Base-by-base conservation (phyloP, 2,888 invertebrate genomes). In the Amblyjoppa proteus region DNA sequence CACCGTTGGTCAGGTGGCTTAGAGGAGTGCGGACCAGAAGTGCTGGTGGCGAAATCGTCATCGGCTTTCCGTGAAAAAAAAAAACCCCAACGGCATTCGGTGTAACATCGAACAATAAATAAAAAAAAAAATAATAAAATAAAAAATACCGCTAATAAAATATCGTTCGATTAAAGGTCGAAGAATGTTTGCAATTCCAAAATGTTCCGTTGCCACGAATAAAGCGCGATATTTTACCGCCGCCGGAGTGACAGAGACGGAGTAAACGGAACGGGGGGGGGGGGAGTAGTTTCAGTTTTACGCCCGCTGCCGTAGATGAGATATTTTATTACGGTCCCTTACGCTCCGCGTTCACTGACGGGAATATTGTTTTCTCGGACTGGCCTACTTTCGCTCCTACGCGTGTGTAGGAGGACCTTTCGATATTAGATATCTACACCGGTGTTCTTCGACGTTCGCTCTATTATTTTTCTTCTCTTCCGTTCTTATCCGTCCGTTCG, bases 371-470 rank as follows among this genome's bases (percentile, higher is more conserved):
- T 74, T 51, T 53, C 38, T 61, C 13, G 11, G 45, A 76, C 70
- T 34, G 31, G 28, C 53, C 41, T 58, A 73, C 41, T 73, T 71
- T 76, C 20, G 34, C 34, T 28, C 51, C 28, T 13, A 25, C 70
- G 38, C 25, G 38, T 28, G 34, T 70, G 45, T 41, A 51, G 34
- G 28, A 16, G 16, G 28, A 41, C 28, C 6, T 28, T 66, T 13
- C 28, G 71, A 81, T 77, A 82, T 82, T 73, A 45, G 71, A 82
- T 49, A 25, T 41, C 77, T 11, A 68, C 41, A 11, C 68, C 38
- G 38, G 3, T 25, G 25, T 68, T 38, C 25, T 49, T 5, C 58
- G 49, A 78, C 73, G 34, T 73, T 58, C 77, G 16, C 51, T 7
- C 34, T 56, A 61, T 69, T 51, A 7, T 16, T n/a, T 13, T 28